These are phyloP conservation scores for Aspiorhynchus laticeps DNA, from an alignment of 2,113 vertebrate species.

Conservation along the genomic window DNA sequence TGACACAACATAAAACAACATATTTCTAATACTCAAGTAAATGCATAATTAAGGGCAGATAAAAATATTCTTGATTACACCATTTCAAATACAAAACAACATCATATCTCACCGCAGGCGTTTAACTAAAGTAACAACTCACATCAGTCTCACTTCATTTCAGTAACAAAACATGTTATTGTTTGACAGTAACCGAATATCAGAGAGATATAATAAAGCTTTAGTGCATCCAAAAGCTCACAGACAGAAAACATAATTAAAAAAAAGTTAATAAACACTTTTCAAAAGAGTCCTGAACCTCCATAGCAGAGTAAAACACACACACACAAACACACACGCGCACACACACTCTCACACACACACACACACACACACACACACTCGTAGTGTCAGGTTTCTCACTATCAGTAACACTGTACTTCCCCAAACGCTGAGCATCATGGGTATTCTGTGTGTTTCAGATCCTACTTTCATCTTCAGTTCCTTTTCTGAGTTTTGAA, in stretches of 20 bases:
- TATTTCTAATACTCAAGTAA: neutral
- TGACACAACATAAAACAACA: constrained; percentile 9
- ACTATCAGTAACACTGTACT: neutral
- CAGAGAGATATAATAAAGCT: neutral
- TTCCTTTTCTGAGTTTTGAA: neutral
- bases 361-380: neutral
- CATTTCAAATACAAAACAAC: neutral
- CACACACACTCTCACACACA: neutral
- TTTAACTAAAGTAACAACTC: neutral
- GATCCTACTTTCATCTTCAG: neutral
- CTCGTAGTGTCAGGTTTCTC: neutral
- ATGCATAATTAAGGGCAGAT: neutral
- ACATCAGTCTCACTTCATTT: neutral
- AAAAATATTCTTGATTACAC: neutral
- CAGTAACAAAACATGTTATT: neutral
- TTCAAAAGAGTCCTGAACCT: neutral
- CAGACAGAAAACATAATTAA: neutral
- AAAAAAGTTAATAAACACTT: neutral
- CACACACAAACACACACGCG: neutral
- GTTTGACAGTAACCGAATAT: neutral
- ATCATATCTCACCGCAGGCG: neutral
- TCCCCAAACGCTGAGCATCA: neutral
- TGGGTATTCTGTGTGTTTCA: neutral
- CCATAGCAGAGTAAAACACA: neutral
- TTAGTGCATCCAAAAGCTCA: neutral